These are phyloP conservation scores for Campaea margaritaria DNA, from an alignment of 2,888 invertebrate species.

Conservation along the genomic window DNA sequence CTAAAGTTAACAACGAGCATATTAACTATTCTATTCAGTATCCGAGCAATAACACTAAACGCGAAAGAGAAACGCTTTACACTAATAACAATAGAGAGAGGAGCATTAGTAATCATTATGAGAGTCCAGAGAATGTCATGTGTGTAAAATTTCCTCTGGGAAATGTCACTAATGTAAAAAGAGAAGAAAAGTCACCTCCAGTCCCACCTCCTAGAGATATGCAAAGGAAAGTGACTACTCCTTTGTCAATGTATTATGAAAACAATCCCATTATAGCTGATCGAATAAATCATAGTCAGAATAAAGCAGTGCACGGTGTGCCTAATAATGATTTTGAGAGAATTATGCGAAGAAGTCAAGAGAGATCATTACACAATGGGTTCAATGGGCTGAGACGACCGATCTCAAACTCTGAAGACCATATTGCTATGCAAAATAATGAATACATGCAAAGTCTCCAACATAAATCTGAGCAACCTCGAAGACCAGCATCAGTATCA, in stretches of 20 bases:
- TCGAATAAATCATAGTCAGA: slow-evolving; percentile 59
- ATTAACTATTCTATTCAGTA: slow-evolving; percentile 81
- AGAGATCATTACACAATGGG: slow-evolving; percentile 70
- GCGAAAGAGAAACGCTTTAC: slow-evolving; percentile 67
- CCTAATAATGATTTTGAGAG: slow-evolving; percentile 80
- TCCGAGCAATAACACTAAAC: slow-evolving; percentile 66
- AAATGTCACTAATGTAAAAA: slow-evolving; percentile 73
- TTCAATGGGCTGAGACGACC: slow-evolving; percentile 78
- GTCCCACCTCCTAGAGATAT: slow-evolving; percentile 93
- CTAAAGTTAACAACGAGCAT: slow-evolving; percentile 83
- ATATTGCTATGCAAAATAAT: slow-evolving; percentile 82
- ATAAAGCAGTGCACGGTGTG: slow-evolving; percentile 68
- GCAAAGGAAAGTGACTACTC: slow-evolving; percentile 84
- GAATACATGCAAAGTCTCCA: slow-evolving; percentile 68
- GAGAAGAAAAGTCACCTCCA: slow-evolving; percentile 86
- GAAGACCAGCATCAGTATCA: slow-evolving; percentile 79
- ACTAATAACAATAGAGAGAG: slow-evolving; percentile 72
- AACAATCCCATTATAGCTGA: slow-evolving; percentile 68
- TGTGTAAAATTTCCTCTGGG: slow-evolving; percentile 83
- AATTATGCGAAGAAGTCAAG: slow-evolving; percentile 80
- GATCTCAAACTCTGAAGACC: slow-evolving; percentile 81
- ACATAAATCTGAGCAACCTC: slow-evolving; percentile 71
- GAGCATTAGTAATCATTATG: slow-evolving; percentile 68
- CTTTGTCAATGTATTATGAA: slow-evolving; percentile 81
- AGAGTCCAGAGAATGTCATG: slow-evolving; percentile 75